Evolutionary conservation across 92 coral and sea anemone species (phyloP).

Genomic region (Pocillopora grandis): DNA sequence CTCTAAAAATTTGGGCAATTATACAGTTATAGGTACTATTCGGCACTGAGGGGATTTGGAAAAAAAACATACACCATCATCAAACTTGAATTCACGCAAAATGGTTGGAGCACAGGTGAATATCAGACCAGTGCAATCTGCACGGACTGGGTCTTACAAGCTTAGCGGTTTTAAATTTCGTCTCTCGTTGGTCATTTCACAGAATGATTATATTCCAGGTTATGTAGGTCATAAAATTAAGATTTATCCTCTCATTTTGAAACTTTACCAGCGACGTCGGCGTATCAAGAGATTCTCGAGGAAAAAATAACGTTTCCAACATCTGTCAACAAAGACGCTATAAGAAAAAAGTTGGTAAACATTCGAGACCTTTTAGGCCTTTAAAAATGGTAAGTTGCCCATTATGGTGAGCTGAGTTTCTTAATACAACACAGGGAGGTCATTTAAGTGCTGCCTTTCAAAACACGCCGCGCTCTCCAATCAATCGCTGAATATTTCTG

Average conservation of each 20-base stretch:
- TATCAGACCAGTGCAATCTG: not conserved
- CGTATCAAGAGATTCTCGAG: not conserved
- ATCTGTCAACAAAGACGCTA: slow-evolving; percentile 13
- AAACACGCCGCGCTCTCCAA: not conserved
- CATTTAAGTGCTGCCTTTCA: not conserved
- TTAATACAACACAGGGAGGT: slow-evolving; percentile 3
- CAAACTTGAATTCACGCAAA: not conserved
- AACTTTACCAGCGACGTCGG: slow-evolving; percentile 7
- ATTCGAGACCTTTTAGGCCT: slow-evolving; percentile 4
- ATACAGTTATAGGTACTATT: too few relatives aligned
- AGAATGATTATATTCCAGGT: not conserved
- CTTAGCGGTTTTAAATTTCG: slow-evolving; percentile 7
- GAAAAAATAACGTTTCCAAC: not conserved
- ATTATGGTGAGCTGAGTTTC: not conserved
- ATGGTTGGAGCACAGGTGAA: not conserved
- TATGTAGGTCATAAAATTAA: not conserved
- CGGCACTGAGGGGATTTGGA: not conserved
- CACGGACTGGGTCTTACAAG: not conserved
- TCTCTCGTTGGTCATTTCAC: not conserved
- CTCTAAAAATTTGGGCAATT: too few relatives aligned
- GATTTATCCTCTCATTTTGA: not conserved
- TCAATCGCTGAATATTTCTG: not conserved
- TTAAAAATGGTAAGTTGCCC: not conserved
- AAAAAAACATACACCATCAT: not conserved
- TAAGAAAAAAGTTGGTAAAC: slow-evolving; percentile 15